phyloP scores from a whole-genome alignment of 37 sponge, comb jelly and placozoan species.

The Ephydatia muelleri region DNA sequence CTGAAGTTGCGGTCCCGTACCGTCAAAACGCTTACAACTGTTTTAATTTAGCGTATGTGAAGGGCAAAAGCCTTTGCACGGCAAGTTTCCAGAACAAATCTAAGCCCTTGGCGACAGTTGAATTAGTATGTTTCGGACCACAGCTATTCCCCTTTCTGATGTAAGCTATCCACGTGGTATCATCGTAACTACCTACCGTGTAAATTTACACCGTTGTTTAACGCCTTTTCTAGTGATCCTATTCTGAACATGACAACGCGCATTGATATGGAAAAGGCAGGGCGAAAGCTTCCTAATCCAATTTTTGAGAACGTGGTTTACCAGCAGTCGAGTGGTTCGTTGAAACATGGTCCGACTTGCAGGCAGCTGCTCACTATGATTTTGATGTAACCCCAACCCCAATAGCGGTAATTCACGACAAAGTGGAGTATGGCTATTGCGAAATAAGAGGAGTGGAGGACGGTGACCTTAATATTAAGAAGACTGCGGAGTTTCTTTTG shows the following conservation, averaged over 20 bases:
- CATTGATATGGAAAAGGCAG: background rate
- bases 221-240: background rate
- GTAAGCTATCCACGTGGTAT: background rate
- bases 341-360: background rate
- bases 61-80: background rate
- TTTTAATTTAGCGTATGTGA: background rate
- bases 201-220: background rate
- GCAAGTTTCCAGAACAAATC: background rate
- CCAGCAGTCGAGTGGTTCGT: background rate
- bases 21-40: background rate
- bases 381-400: background rate
- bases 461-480: slow-evolving; percentile 10
- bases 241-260: background rate
- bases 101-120: background rate
- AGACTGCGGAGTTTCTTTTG: slow-evolving; percentile 51
- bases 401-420: background rate
- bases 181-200: slow-evolving; percentile 17
- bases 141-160: background rate
- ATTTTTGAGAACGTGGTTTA: background rate
- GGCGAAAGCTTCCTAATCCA: background rate
- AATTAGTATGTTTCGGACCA: background rate
- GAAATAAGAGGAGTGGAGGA: slow-evolving; percentile 48
- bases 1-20: background rate
- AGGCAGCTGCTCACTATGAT: too few relatives aligned
- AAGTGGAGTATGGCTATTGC: slow-evolving; percentile 28